phyloP scores from a whole-genome alignment of 2,797 vertebrate species.

The Alca torda region DNA sequence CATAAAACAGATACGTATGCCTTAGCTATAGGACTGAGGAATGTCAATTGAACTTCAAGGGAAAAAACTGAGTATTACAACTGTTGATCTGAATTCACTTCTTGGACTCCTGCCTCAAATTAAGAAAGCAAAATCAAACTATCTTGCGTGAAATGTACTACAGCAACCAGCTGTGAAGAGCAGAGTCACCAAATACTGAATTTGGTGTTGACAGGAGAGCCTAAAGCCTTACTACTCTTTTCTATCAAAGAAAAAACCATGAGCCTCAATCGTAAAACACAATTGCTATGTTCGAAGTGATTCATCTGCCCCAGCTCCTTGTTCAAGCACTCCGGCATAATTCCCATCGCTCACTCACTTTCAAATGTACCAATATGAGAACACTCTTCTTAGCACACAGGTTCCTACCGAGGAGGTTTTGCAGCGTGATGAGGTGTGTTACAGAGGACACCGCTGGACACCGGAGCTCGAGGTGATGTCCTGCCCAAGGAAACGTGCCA shows the following conservation, averaged over 20 bases:
- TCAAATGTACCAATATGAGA: rapidly evolving
- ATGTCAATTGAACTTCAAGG: not conserved
- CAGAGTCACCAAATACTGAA: not conserved
- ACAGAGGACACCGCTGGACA: not conserved
- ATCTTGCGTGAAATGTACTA: not conserved
- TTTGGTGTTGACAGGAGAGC: not conserved
- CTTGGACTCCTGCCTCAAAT: not conserved
- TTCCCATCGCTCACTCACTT: not conserved
- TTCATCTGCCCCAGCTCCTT: not conserved
- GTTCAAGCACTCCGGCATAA: not conserved
- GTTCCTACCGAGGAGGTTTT: not conserved
- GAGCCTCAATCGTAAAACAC: not conserved
- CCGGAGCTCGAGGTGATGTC: not conserved
- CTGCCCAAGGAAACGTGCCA: not conserved
- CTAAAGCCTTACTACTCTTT: not conserved
- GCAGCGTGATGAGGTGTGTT: rapidly evolving
- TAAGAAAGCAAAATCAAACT: not conserved
- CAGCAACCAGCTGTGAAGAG: not conserved
- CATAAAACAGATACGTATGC: not conserved
- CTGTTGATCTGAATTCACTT: not conserved
- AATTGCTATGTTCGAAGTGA: not conserved
- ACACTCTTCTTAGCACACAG: not conserved
- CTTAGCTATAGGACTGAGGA: not conserved
- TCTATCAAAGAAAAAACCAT: not conserved
- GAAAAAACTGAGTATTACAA: not conserved